Base-by-base conservation (phyloP, 2,888 invertebrate species). In the Stomorhina lunata region DNA sequence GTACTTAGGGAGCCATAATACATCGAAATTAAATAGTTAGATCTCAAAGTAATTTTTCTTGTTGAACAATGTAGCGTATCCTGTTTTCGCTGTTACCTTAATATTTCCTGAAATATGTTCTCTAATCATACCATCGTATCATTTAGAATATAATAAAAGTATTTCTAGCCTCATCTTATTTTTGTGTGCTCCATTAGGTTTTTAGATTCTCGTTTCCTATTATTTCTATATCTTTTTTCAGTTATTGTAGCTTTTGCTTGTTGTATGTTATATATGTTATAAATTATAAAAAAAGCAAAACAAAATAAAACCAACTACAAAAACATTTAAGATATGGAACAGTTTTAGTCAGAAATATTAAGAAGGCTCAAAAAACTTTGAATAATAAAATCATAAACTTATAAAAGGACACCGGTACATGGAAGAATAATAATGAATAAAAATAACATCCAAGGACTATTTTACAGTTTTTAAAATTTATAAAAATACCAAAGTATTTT, bases 181-280 rank as follows among this genome's bases (percentile, higher is more conserved):
- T 55, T 48, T 45, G 69, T 57, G 57, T 61, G 80, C 75, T 75
- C 80, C 75, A 80, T 80, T 80, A 80, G 69, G 27, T 75, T 75
- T 80, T 27, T 45, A 34, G 43, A 53, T 80, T 55, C n/a, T 55
- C n/a, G 7, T 15, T 53, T 50, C 27, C 43, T 29, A 6, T 34
- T n/a, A 12, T 37, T 65, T 65, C n/a, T 29, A 34, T 37, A 9
- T 29, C 65, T 61, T 65, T 65, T 25, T 40, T 15, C n/a, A n/a
- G n/a, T n/a, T n/a, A n/a, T n/a, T n/a, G n/a, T n/a, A n/a, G 4
- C 29, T 40, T 43, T 7, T 59, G 27, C 12, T 55, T 63, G 32
- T 55, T 53, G 22, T 40, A 43, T n/a, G n/a, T n/a, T n/a, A n/a
- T n/a, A n/a, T n/a, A n/a, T n/a, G n/a, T n/a, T n/a, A 9, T 53